phyloP scores from a whole-genome alignment of 2,113 vertebrate species.

The Microcebus lehilahytsara region DNA sequence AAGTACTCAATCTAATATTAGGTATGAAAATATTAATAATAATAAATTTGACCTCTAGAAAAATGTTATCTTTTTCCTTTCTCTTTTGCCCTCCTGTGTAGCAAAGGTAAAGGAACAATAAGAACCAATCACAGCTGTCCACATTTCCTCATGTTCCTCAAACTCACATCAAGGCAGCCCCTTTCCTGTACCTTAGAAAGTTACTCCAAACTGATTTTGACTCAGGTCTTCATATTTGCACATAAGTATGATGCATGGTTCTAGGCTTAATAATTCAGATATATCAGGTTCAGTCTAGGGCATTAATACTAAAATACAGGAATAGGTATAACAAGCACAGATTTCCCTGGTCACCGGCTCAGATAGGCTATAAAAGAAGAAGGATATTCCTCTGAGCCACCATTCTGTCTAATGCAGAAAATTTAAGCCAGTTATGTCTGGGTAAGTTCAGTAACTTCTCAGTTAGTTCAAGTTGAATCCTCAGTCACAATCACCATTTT shows the following conservation, averaged over 20 bases:
- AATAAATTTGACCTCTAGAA: conserved; percentile 12
- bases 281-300: not conserved
- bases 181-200: not conserved
- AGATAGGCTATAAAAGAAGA: not conserved
- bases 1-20: conserved; percentile 39
- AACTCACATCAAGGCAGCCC: not conserved
- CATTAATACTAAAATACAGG: not conserved
- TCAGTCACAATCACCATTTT: not conserved
- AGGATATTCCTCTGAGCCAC: not conserved
- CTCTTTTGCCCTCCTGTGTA: conserved; percentile 1
- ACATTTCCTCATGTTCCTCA: conserved; percentile 7
- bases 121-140: not conserved
- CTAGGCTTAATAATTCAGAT: conserved; percentile 10
- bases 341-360: not conserved
- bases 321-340: not conserved
- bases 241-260: not conserved
- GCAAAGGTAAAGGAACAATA: not conserved
- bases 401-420: conserved; percentile 1
- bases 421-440: not conserved
- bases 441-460: not conserved
- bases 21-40: conserved; percentile 45
- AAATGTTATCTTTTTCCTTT: not conserved
- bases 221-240: not conserved
- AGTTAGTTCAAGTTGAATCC: not conserved
- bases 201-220: not conserved